Conservation (phyloP, 1,140 invertebrate genomes). For the Panulirus ornatus region DNA sequence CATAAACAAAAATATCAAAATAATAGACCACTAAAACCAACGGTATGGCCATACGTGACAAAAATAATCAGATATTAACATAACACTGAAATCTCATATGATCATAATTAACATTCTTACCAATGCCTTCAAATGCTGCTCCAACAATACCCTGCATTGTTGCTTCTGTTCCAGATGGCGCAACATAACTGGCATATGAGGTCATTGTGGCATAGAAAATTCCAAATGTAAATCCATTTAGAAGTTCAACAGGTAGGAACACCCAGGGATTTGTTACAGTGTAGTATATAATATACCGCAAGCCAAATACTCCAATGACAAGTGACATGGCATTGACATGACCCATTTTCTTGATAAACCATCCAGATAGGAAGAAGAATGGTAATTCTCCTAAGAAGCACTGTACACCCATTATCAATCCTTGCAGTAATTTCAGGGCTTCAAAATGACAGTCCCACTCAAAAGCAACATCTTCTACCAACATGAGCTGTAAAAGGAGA, state of each 20-base stretch:
- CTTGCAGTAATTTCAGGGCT: slow-evolving; percentile 88
- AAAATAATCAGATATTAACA: too few relatives aligned
- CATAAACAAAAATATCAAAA: neutral
- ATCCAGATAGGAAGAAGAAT: slow-evolving; percentile 91
- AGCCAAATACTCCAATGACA: slow-evolving; percentile 86
- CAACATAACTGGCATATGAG: slow-evolving; percentile 90
- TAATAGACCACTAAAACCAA: neutral
- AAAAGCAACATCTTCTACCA: slow-evolving; percentile 85
- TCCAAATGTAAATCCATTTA: slow-evolving; percentile 93
- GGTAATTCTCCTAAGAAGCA: slow-evolving; percentile 93
- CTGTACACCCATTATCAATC: slow-evolving; percentile 87
- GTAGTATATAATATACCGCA: slow-evolving; percentile 91
- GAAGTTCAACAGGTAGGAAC: slow-evolving; percentile 89
- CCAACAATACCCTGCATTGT: slow-evolving; percentile 85
- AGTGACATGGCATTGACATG: slow-evolving; percentile 90
- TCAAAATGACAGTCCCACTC: slow-evolving; percentile 77
- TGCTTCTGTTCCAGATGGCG: slow-evolving; percentile 86
- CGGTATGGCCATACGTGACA: neutral
- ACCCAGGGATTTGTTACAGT: slow-evolving; percentile 88
- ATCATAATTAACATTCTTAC: slow-evolving; percentile 79
- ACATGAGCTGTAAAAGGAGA: slow-evolving; percentile 77
- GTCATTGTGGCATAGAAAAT: slow-evolving; percentile 93
- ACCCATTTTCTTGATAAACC: slow-evolving; percentile 89
- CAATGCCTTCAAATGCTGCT: slow-evolving; percentile 91
- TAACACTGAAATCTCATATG: too few relatives aligned